Conservation (phyloP, 1,140 invertebrate genomes). For the Drosophila oshimai region DNA sequence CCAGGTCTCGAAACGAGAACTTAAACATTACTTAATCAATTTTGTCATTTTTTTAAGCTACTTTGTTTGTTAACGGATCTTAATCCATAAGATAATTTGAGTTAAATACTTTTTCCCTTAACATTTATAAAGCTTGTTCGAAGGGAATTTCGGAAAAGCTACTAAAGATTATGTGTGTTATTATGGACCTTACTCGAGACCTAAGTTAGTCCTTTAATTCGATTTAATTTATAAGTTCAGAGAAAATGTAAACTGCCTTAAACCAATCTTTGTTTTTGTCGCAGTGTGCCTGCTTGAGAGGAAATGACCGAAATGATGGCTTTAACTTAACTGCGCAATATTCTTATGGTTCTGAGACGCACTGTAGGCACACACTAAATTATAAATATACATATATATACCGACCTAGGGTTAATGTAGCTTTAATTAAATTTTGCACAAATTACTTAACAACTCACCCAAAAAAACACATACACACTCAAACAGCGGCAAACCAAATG, state of each 20-base stretch:
- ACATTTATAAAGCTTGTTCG: no score
- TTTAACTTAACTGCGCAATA: slow-evolving; percentile 9
- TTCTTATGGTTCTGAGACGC: slow-evolving; percentile 33
- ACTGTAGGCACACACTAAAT: slow-evolving; percentile 13
- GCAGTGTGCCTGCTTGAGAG: no score
- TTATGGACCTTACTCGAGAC: background rate
- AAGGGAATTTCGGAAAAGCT: no score
- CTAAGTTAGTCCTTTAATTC: background rate
- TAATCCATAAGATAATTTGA: no score
- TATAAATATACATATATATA: background rate
- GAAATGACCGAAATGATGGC: background rate
- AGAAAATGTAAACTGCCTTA: no score
- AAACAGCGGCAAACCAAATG: slow-evolving; percentile 36
- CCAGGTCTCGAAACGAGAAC: background rate
- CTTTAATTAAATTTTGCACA: slow-evolving; percentile 23
- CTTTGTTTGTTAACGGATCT: no score
- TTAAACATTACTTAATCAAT: background rate
- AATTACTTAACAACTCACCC: slow-evolving; percentile 25
- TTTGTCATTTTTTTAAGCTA: background rate
- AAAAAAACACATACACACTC: background rate
- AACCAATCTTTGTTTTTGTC: background rate
- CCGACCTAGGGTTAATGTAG: slow-evolving; percentile 13
- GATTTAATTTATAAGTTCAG: background rate
- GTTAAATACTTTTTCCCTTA: no score
- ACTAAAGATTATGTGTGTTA: no score